A percentile compares a stretch with the other conserved stretches of the same genome.
Conservation (phyloP, 2,888 invertebrate species). For the Anticlea derivata region DNA sequence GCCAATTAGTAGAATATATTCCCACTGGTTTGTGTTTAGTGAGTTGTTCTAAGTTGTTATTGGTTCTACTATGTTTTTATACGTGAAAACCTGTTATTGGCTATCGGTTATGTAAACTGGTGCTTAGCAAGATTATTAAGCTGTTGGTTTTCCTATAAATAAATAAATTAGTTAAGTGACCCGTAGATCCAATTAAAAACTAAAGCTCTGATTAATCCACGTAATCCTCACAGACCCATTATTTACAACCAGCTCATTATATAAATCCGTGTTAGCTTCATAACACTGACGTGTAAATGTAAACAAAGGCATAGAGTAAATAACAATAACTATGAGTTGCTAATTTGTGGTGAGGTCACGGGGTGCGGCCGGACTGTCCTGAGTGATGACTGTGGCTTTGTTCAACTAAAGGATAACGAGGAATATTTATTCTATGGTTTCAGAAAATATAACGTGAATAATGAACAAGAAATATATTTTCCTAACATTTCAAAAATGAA, state of each 20-base stretch:
- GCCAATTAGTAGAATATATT: too few species aligned
- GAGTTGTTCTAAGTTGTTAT: too few species aligned
- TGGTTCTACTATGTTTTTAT: too few species aligned
- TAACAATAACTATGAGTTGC: constrained; percentile 55
- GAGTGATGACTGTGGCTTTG: constrained; percentile 34
- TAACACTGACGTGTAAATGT: constrained; percentile 81
- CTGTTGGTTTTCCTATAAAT: too few species aligned
- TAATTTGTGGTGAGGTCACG: constrained; percentile 73
- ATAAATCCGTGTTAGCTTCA: constrained; percentile 54
- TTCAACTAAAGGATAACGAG: constrained; percentile 13
- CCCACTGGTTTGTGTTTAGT: too few species aligned
- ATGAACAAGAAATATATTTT: too few species aligned
- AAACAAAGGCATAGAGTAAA: constrained; percentile 50
- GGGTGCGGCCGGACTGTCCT: constrained; percentile 61
- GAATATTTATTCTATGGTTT: not conserved
- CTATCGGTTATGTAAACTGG: too few species aligned
- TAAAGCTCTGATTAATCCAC: constrained; percentile 26
- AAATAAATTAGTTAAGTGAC: not conserved
- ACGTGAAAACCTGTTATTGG: too few species aligned
- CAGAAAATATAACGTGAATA: too few species aligned
- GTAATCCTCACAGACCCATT: constrained; percentile 23
- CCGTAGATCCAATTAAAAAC: constrained; percentile 15
- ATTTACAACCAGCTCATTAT: constrained; percentile 41
- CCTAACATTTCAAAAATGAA: too few species aligned
- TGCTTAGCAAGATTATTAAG: too few species aligned